phyloP scores from a whole-genome alignment of 2,888 invertebrate genomes.

The Endotricha flammealis region DNA sequence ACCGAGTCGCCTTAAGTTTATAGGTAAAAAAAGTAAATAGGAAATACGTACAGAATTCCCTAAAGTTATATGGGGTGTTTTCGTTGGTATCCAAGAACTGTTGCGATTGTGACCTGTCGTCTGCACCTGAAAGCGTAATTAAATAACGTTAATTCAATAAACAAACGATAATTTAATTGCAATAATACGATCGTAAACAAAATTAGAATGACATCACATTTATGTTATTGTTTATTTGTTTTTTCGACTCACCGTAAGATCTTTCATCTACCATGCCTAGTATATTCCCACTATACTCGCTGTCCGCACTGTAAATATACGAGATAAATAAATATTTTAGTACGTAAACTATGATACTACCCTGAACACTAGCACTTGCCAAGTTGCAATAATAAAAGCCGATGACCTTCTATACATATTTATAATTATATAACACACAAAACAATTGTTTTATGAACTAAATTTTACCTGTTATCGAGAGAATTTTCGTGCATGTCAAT shows the following conservation, averaged over 20 bases:
- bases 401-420: slow-evolving; percentile 61
- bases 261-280: slow-evolving; percentile 67
- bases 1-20: not conserved
- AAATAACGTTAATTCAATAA: slow-evolving; percentile 43
- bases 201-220: slow-evolving; percentile 7
- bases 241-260: slow-evolving; percentile 51
- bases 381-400: slow-evolving; percentile 56
- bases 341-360: slow-evolving; percentile 25
- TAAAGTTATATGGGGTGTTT: slow-evolving; percentile 50
- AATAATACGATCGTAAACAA: slow-evolving; percentile 23
- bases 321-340: slow-evolving; percentile 26
- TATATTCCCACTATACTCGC: too few relatives aligned
- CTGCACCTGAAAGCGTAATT: slow-evolving; percentile 61
- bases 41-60: slow-evolving; percentile 56
- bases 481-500: slow-evolving; percentile 78
- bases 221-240: slow-evolving; percentile 2
- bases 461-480: slow-evolving; percentile 79
- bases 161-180: slow-evolving; percentile 38
- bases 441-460: slow-evolving; percentile 22
- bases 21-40: not conserved
- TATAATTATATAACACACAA: slow-evolving; percentile 58
- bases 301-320: slow-evolving; percentile 66
- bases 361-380: slow-evolving; percentile 42
- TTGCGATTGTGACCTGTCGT: slow-evolving; percentile 74
- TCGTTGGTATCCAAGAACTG: slow-evolving; percentile 75